Evolutionary conservation across 1,140 invertebrate genomes (phyloP), one percentile per base, ranked within the genome.

Genomic region (Artemia franciscana): DNA sequence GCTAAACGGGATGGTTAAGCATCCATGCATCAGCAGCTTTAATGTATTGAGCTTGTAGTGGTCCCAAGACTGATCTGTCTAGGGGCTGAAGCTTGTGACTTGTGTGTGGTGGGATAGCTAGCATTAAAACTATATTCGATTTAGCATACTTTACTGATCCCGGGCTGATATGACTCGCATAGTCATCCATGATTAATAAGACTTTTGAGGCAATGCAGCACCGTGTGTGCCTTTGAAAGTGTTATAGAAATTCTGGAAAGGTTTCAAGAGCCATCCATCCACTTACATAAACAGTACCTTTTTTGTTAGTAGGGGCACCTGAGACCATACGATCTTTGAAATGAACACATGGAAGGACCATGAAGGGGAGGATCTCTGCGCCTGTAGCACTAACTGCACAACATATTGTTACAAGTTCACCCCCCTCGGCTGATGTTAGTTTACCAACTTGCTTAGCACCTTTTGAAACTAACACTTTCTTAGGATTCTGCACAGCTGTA

Each of bases 91-190:
- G 66, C n/a, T 67, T 67, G 60, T 73, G 71, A 0, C 65, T 67
- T 26, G 64, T 64, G 60, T 71, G 70, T 26, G 71, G 67, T 15
- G 71, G 70, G 21, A 71, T 66, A 5, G 66, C 69, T 27, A 71
- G 1, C 5, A 68, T 57, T 39, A 67, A 56, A 60, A 68, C 75
- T 73, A 88, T 67, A 85, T 79, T 73, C 88, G 86, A 64, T 81
- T 57, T 67, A 58, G 27, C 60, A 63, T 60, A 28, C 62, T 62
- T 9, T 28, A 66, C 58, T 59, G 58, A 9, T 62, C 67, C 26
- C 61, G 62, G 2, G 60, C 63, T 12, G 66, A 69, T 26, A 65
- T 69, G 51, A 64, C 67, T n/a, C 60, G 61, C 26, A 66, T 69
- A 30, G 59, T 67, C 23, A 26, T 69, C 60, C 18, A 64, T 27